Base-by-base conservation (phyloP, 2,888 invertebrate species). In the Nomada flava region DNA sequence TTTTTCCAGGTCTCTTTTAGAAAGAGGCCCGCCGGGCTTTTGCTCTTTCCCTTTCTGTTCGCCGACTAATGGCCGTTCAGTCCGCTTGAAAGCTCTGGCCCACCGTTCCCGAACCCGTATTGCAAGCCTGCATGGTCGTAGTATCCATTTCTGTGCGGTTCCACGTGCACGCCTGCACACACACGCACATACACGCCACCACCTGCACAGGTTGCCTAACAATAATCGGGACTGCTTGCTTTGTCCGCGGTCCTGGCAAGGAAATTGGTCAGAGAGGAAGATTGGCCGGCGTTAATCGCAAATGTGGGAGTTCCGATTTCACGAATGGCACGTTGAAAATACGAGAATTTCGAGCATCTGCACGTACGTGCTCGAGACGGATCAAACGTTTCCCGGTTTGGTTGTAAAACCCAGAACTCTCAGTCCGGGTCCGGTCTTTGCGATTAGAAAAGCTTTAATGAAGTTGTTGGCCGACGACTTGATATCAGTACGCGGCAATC, bases 1-100 rank as follows among this genome's bases (percentile, higher is more conserved):
- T 85, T 85, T 85, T 85, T 82, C 78, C 74, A 67, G 47, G 55
- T 83, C 67, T 63, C 75, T 76, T 82, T 65, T 59, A 70, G 85
- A 82, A 77, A 80, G 79, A 77, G 83, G 75, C 80, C 73, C 74
- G 70, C 60, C 79, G 78, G 73, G 70, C 83, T 73, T 82, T 79
- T 70, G 73, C 77, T 77, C 76, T 77, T 69, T 75, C 82, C 62
- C 75, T 77, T 65, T 42, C 69, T 53, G 62, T 86, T 82, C 84
- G 81, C 81, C 80, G 83, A 81, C 88, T 90, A 90, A 90, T 90
- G 90, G 89, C 85, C 87, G 89, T 90, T 90, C 88, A 86, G 86
- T 85, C 71, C 76, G 85, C 82, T 86, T 86, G 88, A 89, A 89
- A 87, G 88, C 83, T 75, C 63, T 68, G 73, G 73, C 70, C 73